A percentile compares a stretch with the other conserved stretches of the same genome.
phyloP scores from a whole-genome alignment of 2,113 vertebrate genomes.

The Caloenas nicobarica region DNA sequence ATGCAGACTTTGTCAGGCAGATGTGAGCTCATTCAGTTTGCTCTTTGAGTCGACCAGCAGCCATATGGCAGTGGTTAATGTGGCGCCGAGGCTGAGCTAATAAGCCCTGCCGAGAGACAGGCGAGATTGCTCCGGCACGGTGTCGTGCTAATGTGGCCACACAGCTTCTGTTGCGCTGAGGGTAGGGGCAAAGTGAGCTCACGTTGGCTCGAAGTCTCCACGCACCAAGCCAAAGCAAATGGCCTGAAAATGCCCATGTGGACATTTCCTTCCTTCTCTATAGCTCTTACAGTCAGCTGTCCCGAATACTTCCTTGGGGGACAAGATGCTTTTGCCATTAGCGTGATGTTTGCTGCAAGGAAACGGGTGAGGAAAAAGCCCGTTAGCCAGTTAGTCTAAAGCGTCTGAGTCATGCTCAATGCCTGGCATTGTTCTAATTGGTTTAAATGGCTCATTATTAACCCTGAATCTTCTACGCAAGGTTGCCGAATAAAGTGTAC shows the following conservation, averaged over 20 bases:
- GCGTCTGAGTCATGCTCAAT: neutral
- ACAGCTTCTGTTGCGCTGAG: neutral
- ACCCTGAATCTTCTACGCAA: neutral
- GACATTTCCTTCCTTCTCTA: neutral
- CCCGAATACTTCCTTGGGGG: neutral
- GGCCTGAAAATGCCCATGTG: neutral
- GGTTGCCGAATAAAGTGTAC: neutral
- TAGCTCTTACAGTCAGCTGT: neutral
- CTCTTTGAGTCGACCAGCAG: neutral
- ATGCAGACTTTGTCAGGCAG: neutral
- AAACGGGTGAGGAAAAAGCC: neutral
- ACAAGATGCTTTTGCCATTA: neutral
- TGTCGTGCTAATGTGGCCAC: neutral
- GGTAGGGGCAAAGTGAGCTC: neutral
- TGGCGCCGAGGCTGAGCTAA: constrained; percentile 35
- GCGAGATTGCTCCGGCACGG: neutral
- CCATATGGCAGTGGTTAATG: constrained; percentile 39
- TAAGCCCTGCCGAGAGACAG: constrained; percentile 26
- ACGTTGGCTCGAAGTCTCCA: neutral
- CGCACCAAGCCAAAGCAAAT: neutral
- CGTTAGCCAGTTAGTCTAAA: neutral
- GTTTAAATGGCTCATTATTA: neutral
- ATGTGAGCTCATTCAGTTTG: neutral
- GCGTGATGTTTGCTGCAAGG: neutral
- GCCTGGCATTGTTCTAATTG: accelerated